phyloP scores from a whole-genome alignment of 2,888 invertebrate species.

The Sympetrum striolatum region DNA sequence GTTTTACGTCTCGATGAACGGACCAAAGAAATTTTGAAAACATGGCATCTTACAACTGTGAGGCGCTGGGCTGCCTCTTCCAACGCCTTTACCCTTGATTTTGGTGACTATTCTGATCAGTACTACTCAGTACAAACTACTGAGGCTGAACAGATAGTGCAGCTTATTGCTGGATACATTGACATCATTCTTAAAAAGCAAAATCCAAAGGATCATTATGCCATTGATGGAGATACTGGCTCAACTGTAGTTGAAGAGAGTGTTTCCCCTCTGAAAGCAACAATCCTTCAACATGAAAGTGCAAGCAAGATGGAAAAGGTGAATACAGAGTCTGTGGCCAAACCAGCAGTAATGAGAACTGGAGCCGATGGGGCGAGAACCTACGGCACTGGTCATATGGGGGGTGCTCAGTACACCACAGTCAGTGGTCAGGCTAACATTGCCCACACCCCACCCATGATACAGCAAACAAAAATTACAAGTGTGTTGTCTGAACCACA shows the following conservation, averaged over 20 bases:
- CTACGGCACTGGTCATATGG: constrained; percentile 87
- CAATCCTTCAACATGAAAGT: constrained; percentile 88
- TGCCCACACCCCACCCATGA: constrained; percentile 86
- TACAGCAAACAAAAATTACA: constrained; percentile 85
- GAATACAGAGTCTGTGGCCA: constrained; percentile 89
- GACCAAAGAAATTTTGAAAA: constrained; percentile 96
- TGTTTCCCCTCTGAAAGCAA: constrained; percentile 91
- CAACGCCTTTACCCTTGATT: constrained; percentile 98
- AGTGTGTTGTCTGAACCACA: constrained; percentile 90
- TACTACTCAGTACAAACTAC: constrained; percentile 99
- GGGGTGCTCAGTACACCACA: constrained; percentile 89
- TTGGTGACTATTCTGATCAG: constrained; percentile 98
- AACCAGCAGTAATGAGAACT: constrained; percentile 90
- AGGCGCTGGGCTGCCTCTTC: constrained; percentile 98
- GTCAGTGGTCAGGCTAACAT: constrained; percentile 89
- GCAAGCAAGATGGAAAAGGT: constrained; percentile 80
- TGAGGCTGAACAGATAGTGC: constrained; percentile 98
- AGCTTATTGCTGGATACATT: constrained; percentile 98
- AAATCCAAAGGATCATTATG: constrained; percentile 95
- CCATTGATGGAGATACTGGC: constrained; percentile 98
- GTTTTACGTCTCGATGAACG: constrained; percentile 97
- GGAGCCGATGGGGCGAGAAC: constrained; percentile 85
- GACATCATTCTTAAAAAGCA: constrained; percentile 99
- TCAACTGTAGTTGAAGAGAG: constrained; percentile 98
- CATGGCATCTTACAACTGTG: constrained; percentile 97